Evolutionary conservation across 2,113 vertebrate species (phyloP).

Genomic region (Pampusana beccarii): DNA sequence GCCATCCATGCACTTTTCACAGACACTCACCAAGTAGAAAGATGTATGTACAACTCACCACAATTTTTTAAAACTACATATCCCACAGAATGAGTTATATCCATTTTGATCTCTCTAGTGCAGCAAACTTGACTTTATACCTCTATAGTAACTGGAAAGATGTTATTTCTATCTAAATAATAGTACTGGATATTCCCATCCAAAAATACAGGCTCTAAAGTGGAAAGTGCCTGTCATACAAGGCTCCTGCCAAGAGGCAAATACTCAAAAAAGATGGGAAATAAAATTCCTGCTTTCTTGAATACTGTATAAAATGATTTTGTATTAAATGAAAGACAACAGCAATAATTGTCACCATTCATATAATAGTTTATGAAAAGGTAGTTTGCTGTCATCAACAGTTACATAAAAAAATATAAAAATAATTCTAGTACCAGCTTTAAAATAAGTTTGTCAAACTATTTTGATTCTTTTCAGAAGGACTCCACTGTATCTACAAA

Average conservation of each 20-base stretch:
- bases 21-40: background rate
- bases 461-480: background rate
- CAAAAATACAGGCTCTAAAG: background rate
- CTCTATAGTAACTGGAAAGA: background rate
- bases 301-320: background rate
- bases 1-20: background rate
- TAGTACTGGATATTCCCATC: background rate
- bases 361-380: background rate
- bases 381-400: background rate
- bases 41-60: background rate
- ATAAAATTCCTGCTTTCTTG: background rate
- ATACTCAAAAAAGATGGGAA: background rate
- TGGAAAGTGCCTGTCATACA: constrained; percentile 6
- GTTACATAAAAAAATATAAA: background rate
- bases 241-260: background rate
- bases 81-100: background rate
- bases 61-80: background rate
- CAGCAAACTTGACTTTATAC: background rate
- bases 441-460: background rate
- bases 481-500: background rate
- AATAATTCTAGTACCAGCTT: background rate
- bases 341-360: background rate
- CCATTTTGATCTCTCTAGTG: background rate
- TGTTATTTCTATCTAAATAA: background rate
- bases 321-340: background rate